These are phyloP conservation scores for Agriopis marginaria DNA, from an alignment of 2,888 invertebrate genomes.

Conservation along the genomic window DNA sequence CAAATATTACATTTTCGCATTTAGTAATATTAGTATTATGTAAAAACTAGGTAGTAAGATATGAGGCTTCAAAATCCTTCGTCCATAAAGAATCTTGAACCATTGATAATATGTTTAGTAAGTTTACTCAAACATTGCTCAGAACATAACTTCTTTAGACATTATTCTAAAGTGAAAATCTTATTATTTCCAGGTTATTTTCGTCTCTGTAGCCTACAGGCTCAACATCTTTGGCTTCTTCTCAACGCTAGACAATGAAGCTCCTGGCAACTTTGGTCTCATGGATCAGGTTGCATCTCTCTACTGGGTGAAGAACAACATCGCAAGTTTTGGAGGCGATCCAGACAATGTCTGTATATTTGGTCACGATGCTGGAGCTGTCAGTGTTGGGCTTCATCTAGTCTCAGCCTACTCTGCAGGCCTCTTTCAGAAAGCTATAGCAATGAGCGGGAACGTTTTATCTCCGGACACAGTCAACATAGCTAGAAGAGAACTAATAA, in stretches of 20 bases:
- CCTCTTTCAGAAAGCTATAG: slow-evolving; percentile 91
- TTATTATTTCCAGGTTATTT: slow-evolving; percentile 87
- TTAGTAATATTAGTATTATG: too few relatives aligned
- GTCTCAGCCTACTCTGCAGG: slow-evolving; percentile 89
- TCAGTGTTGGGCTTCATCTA: slow-evolving; percentile 92
- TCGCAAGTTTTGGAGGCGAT: slow-evolving; percentile 91
- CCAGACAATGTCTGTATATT: slow-evolving; percentile 91
- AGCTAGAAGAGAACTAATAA: slow-evolving; percentile 87
- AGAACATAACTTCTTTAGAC: neutral
- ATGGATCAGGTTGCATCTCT: slow-evolving; percentile 93
- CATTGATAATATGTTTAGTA: too few relatives aligned
- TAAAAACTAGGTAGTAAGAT: too few relatives aligned
- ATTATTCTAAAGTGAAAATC: neutral
- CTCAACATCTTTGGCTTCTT: slow-evolving; percentile 94
- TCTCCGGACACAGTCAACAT: slow-evolving; percentile 87
- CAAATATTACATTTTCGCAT: too few relatives aligned
- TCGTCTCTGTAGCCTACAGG: slow-evolving; percentile 92
- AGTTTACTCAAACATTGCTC: neutral
- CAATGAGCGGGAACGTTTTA: slow-evolving; percentile 93
- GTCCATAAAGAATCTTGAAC: too few relatives aligned
- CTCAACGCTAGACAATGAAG: slow-evolving; percentile 91
- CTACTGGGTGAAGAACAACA: slow-evolving; percentile 92
- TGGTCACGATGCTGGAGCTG: slow-evolving; percentile 93
- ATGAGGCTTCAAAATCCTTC: too few relatives aligned
- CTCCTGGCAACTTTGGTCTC: slow-evolving; percentile 92